Evolutionary conservation across 2,797 vertebrate genomes (phyloP).

Genomic region (Sebastiscus tertius): DNA sequence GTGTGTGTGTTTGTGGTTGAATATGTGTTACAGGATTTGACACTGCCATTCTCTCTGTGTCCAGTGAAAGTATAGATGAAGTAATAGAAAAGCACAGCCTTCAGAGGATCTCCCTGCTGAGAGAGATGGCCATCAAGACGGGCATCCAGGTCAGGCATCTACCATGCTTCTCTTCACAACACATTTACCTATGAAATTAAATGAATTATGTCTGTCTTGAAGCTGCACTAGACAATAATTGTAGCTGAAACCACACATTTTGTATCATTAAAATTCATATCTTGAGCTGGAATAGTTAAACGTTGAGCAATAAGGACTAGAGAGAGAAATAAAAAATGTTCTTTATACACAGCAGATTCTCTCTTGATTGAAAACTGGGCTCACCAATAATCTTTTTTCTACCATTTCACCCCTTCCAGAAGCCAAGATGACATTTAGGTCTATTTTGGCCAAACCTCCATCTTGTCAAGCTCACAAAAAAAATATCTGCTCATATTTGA

Average conservation of each 20-base stretch:
- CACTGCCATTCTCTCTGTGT: slow-evolving; percentile 43
- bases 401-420: neutral
- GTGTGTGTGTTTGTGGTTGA: neutral
- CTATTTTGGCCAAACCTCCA: neutral
- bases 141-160: slow-evolving; percentile 90
- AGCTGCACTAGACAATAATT: neutral
- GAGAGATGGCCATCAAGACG: slow-evolving; percentile 93
- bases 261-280: neutral
- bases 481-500: neutral
- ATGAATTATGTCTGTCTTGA: neutral
- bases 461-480: neutral
- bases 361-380: neutral
- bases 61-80: slow-evolving; percentile 90
- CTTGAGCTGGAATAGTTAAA: neutral
- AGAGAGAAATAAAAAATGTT: neutral
- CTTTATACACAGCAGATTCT: neutral
- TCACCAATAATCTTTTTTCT: neutral
- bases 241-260: neutral
- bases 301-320: neutral
- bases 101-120: slow-evolving; percentile 92
- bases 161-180: neutral
- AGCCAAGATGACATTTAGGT: neutral
- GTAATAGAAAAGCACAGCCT: slow-evolving; percentile 86
- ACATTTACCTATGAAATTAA: neutral
- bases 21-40: slow-evolving; percentile 29